phyloP scores from a whole-genome alignment of 2,888 invertebrate genomes.

The Philaethria dido region DNA sequence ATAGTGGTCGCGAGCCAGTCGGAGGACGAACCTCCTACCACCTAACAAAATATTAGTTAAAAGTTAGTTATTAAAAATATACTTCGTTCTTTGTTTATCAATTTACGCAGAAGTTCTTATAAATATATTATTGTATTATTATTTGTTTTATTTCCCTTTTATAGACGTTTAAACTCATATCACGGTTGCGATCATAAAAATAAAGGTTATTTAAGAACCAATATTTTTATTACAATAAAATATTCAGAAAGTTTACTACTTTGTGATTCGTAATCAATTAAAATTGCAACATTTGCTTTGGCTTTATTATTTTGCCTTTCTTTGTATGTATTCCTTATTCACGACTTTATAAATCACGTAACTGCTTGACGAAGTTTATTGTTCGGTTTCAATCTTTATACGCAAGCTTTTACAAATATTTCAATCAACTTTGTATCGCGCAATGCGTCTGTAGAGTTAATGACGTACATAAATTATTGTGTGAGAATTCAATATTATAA shows the following conservation, averaged over 20 bases:
- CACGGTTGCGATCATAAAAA: neutral
- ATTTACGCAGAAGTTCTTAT: neutral
- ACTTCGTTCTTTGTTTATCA: neutral
- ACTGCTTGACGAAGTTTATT: constrained; percentile 28
- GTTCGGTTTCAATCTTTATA: constrained; percentile 24
- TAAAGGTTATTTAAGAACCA: neutral
- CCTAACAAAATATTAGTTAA: no score
- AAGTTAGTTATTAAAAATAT: neutral
- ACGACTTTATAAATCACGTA: constrained; percentile 34
- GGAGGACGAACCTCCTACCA: no score
- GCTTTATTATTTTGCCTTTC: constrained; percentile 41
- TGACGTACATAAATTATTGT: neutral
- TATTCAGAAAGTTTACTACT: neutral
- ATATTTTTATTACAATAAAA: neutral
- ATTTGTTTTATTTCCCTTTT: neutral
- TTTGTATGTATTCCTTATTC: constrained; percentile 31
- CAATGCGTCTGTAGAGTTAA: constrained; percentile 2
- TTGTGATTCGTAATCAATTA: constrained; percentile 10
- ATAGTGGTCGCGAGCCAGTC: no score
- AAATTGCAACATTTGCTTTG: constrained; percentile 32
- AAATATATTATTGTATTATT: neutral
- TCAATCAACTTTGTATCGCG: constrained; percentile 9
- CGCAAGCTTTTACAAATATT: constrained; percentile 15
- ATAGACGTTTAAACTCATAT: neutral
- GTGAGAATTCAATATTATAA: neutral